These are phyloP conservation scores for Archegozetes longisetosus DNA, from an alignment of 1,140 invertebrate genomes.

Conservation along the genomic window DNA sequence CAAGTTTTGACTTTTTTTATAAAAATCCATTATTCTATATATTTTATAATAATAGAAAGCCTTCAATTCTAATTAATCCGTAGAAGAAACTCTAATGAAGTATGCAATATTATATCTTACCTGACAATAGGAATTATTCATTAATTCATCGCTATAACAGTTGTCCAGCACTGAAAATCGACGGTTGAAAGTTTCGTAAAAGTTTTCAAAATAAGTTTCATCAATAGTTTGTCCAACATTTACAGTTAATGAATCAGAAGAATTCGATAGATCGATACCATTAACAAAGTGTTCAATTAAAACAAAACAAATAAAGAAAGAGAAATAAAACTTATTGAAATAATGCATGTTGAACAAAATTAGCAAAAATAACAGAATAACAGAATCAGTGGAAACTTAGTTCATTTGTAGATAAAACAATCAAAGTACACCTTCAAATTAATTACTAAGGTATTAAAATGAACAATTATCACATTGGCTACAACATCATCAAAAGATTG, in stretches of 20 bases:
- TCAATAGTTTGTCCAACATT: background rate
- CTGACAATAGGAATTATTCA: background rate
- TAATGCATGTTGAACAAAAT: background rate
- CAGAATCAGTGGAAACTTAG: too few species aligned
- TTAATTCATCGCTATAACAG: background rate
- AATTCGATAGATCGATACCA: background rate
- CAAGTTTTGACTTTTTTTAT: background rate
- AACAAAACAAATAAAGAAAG: background rate
- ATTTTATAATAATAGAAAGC: background rate
- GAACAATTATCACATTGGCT: too few species aligned
- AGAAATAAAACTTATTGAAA: background rate
- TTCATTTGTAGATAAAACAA: too few species aligned
- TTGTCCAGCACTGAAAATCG: background rate
- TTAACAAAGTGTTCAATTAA: background rate
- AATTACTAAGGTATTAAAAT: too few species aligned
- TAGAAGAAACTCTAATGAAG: background rate
- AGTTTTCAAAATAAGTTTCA: background rate
- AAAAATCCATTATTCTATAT: background rate
- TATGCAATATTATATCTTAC: background rate
- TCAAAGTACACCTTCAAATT: too few species aligned
- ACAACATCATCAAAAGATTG: too few species aligned
- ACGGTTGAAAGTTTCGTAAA: too few species aligned
- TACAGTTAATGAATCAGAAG: background rate
- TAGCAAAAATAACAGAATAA: background rate
- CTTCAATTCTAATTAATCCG: background rate